Evolutionary conservation across 1,140 invertebrate genomes (phyloP), one percentile per base, ranked within the genome.

Genomic region (Drosophila varians): DNA sequence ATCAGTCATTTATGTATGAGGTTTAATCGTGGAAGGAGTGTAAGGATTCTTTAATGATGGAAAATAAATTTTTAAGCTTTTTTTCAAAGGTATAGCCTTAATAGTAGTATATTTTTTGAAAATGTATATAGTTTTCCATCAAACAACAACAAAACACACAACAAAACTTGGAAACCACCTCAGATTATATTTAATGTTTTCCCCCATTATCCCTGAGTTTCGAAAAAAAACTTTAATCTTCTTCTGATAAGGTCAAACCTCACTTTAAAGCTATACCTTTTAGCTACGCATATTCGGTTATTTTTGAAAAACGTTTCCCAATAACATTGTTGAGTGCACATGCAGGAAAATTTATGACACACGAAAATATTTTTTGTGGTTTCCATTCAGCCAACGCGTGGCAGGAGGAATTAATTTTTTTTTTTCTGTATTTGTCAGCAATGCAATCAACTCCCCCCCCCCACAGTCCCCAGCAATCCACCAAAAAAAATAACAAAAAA

Each of bases 321-420:
- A 43, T 52, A 21, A 31, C n/a, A 21, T 36, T 54, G 11, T 36
- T 43, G 38, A 42, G 47, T 66, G 69, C 70, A 79, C 45, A 49
- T 64, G 23, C 23, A 64, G 9, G 54, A 31, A 71, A 83, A 83
- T 84, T 84, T 83, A 83, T 84, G 78, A 71, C 74, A 74, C 70
- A 57, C 79, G 70, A 56, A 58, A 66, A 49, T 78, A 77, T 69
- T 82, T 77, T 76, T 49, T 61, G 69, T 80, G 68, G 64, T 51
- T 46, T 25, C 34, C 25, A n/a, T n/a, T n/a, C n/a, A n/a, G 9
- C 19, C 31, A 47, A 26, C 21, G 28, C 21, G 21, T 21, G 2
- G 21, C 2, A 21, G 21, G 26, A 57, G 43, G 62, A 56, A 62
- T 74, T 31, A 31, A 31, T 60, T 69, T 46, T 48, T 23, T 38